Conservation (phyloP, 2,797 vertebrate species). For the Scomberomorus guttatus region DNA sequence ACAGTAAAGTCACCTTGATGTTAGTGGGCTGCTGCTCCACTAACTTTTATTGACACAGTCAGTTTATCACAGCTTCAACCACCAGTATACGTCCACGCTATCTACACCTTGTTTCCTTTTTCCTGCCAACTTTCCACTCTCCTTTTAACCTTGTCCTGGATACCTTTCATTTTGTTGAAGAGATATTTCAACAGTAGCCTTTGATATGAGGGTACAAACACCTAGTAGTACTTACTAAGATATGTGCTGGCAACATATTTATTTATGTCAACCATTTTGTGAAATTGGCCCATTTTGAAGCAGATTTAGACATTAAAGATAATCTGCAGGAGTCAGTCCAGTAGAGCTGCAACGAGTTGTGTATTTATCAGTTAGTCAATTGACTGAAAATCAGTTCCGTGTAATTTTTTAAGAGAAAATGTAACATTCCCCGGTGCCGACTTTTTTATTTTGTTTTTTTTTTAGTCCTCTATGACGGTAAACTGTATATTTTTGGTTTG, state of each 20-base stretch:
- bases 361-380: too few species aligned
- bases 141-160: conserved; percentile 27
- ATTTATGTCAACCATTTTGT: not conserved
- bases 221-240: too few species aligned
- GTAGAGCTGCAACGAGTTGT: too few species aligned
- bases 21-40: not conserved
- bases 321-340: too few species aligned
- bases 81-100: conserved; percentile 26
- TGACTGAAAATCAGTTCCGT: too few species aligned
- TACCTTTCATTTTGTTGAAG: not conserved
- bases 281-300: not conserved
- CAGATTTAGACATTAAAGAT: too few species aligned
- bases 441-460: too few species aligned
- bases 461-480: too few species aligned
- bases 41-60: conserved; percentile 53
- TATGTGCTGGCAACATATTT: not conserved
- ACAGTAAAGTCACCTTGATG: conserved; percentile 68
- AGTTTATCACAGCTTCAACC: conserved; percentile 31
- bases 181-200: not conserved
- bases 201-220: not conserved
- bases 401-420: too few species aligned
- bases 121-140: conserved; percentile 46
- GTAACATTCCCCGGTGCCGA: too few species aligned
- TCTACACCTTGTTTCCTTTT: conserved; percentile 31
- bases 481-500: too few species aligned